phyloP scores from a whole-genome alignment of 2,113 vertebrate species.

The Dipodomys spectabilis region DNA sequence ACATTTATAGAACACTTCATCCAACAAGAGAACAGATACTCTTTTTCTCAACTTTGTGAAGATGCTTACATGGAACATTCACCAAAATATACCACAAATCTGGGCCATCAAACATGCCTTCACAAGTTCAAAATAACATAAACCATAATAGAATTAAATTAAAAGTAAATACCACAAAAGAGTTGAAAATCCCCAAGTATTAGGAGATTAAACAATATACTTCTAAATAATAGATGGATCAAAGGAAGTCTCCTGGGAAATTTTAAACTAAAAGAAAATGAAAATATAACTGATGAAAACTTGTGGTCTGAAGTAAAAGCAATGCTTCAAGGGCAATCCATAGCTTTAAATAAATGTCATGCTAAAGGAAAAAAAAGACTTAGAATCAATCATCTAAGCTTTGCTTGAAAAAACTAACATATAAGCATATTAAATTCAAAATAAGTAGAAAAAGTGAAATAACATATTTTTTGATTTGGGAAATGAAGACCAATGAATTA shows the following conservation, averaged over 20 bases:
- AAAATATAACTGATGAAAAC: constrained; percentile 22
- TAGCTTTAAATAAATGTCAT: not conserved
- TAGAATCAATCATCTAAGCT: not conserved
- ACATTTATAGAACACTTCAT: not conserved
- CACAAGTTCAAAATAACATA: not conserved
- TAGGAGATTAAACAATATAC: not conserved
- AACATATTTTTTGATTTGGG: not conserved
- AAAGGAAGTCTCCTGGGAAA: constrained; percentile 29
- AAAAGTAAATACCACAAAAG: not conserved
- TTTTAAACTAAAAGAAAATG: constrained; percentile 29
- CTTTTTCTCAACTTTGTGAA: not conserved
- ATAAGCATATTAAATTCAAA: constrained; percentile 8
- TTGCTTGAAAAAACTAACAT: not conserved
- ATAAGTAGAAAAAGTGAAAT: not conserved
- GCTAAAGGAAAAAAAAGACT: not conserved
- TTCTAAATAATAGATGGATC: not conserved
- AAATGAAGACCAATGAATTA: not conserved
- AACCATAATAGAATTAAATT: constrained; percentile 19
- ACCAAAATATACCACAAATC: not conserved
- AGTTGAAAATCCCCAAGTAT: not conserved
- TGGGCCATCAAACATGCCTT: not conserved
- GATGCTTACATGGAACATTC: not conserved
- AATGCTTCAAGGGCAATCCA: not conserved
- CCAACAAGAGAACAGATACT: not conserved
- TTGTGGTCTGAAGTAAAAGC: not conserved